Percentiles rank a stretch among this genome's conserved stretches.
Evolutionary conservation across 1,140 invertebrate species (phyloP).

Genomic region (Drosophila littoralis): DNA sequence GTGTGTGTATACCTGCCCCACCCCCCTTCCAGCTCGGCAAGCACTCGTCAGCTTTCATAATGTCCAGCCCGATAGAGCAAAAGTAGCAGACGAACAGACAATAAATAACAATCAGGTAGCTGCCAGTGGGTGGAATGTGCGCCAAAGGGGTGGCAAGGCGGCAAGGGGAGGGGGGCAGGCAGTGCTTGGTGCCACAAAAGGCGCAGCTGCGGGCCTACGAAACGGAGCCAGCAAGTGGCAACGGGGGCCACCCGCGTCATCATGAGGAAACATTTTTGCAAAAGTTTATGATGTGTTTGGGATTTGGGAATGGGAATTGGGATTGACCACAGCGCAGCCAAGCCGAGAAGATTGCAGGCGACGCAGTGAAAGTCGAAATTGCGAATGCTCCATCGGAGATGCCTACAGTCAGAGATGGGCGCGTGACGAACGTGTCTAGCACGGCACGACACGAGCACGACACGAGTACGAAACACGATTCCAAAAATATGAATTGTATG

Average conservation of each 20-base stretch:
- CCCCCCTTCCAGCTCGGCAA: not conserved
- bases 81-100: slow-evolving; percentile 50
- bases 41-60: slow-evolving; percentile 30
- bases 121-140: slow-evolving; percentile 28
- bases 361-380: slow-evolving; percentile 6
- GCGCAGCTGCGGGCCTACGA: slow-evolving; percentile 47
- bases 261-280: slow-evolving; percentile 43
- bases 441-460: too few species aligned
- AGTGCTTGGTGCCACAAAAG: slow-evolving; percentile 24
- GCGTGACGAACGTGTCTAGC: not conserved
- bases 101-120: slow-evolving; percentile 59
- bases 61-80: slow-evolving; percentile 24
- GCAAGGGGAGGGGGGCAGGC: not conserved
- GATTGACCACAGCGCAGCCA: slow-evolving; percentile 15
- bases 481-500: too few species aligned
- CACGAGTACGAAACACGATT: too few species aligned
- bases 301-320: not conserved
- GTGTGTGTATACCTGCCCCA: slow-evolving; percentile 1
- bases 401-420: not conserved
- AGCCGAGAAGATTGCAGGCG: slow-evolving; percentile 5
- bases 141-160: not conserved
- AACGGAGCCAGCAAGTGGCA: slow-evolving; percentile 34
- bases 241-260: slow-evolving; percentile 41
- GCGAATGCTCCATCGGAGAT: not conserved
- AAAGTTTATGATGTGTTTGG: slow-evolving; percentile 47